Percentiles rank a stretch among this genome's conserved stretches.
Conservation (phyloP, 2,113 vertebrate genomes). For the Lagenorhynchus albirostris region DNA sequence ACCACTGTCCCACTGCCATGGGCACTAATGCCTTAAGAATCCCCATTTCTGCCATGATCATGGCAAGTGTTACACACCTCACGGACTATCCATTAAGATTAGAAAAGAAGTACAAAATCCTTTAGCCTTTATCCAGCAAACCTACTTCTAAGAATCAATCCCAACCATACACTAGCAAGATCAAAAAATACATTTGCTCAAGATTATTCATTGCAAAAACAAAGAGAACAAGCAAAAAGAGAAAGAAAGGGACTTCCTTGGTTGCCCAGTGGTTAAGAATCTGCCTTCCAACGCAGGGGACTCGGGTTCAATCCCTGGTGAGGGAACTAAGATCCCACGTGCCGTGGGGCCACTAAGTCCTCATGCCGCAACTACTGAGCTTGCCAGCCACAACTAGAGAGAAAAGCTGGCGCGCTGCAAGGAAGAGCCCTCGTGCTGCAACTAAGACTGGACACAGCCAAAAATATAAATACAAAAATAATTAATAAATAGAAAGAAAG, state of each 20-base stretch:
- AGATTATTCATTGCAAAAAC: background rate
- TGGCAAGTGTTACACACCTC: background rate
- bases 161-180: background rate
- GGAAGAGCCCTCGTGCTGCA: too few relatives aligned
- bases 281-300: too few relatives aligned
- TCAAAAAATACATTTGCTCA: background rate
- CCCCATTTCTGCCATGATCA: background rate
- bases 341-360: too few relatives aligned
- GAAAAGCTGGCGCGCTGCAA: fast-evolving
- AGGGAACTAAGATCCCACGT: too few relatives aligned
- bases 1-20: background rate
- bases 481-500: too few relatives aligned
- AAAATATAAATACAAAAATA: too few relatives aligned
- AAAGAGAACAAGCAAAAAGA: background rate
- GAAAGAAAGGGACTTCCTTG: background rate
- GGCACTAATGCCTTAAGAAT: background rate
- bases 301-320: too few relatives aligned
- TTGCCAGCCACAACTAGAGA: too few relatives aligned
- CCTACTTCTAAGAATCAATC: background rate
- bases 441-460: too few relatives aligned
- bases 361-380: too few relatives aligned
- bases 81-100: background rate
- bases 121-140: background rate
- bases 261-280: too few relatives aligned
- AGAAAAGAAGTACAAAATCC: background rate